phyloP scores from a whole-genome alignment of 2,888 invertebrate genomes.

The Temnothorax rugatulus region DNA sequence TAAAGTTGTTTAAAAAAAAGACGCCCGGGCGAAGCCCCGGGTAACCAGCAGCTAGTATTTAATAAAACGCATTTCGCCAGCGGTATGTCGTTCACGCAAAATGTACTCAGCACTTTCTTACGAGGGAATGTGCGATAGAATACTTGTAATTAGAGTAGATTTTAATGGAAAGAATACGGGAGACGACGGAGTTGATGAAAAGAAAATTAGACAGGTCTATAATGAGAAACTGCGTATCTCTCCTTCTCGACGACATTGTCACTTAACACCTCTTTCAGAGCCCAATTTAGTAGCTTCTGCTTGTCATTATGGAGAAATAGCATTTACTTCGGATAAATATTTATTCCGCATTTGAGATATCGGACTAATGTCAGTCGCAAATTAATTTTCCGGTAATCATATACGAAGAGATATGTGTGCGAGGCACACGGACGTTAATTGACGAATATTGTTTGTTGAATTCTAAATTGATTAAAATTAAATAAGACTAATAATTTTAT shows the following conservation, averaged over 20 bases:
- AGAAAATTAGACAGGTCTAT: conserved; percentile 40
- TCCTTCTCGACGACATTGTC: neutral
- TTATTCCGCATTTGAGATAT: conserved; percentile 6
- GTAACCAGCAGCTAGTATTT: neutral
- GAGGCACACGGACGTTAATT: neutral
- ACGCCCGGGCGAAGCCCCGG: too few species aligned
- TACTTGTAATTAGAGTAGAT: conserved; percentile 40
- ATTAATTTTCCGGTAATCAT: conserved; percentile 22
- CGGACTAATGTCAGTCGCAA: neutral
- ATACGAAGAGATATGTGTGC: neutral
- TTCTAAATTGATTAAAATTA: conserved; percentile 21
- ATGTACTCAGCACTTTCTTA: conserved; percentile 14
- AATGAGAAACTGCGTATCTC: conserved; percentile 25
- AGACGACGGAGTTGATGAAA: conserved; percentile 12
- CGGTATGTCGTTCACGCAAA: neutral
- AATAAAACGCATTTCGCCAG: neutral
- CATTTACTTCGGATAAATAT: conserved; percentile 7
- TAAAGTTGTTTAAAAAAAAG: too few species aligned
- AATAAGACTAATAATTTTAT: neutral
- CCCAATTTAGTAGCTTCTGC: conserved; percentile 22
- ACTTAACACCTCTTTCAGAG: conserved; percentile 25
- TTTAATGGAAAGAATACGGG: conserved; percentile 39
- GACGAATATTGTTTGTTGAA: neutral
- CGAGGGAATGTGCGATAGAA: neutral
- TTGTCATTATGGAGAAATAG: conserved; percentile 1